Evolutionary conservation across 2,113 vertebrate species (phyloP), one percentile per base, ranked within the genome.

Genomic region (Thunnus maccoyii): DNA sequence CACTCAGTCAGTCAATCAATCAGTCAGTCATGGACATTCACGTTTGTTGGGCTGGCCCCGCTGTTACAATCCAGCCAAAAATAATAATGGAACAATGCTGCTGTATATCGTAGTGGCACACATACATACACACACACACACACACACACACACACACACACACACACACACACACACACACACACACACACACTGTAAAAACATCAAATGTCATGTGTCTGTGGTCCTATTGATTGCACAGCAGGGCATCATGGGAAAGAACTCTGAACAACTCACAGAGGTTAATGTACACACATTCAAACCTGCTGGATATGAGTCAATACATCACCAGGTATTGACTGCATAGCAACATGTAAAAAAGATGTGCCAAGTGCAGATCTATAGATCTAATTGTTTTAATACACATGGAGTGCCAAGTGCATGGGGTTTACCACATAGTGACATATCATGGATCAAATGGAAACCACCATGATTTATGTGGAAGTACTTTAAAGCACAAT

Each of bases 131-230:
- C 36, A 41, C 32, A 36, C 32, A 36, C 32, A 36, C 32, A 36
- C 32, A 36, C 32, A 36, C 65, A 70, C 52, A 50, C 17, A 36
- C 47, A 57, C 22, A 41, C 8, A 41, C 36, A 41, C 36, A 41
- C 36, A 41, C 32, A 36, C 32, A 36, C 32, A 36, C 32, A 36
- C 32, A 36, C 32, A 36, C 65, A 70, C 52, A 50, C 17, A 36
- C 47, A 57, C 22, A 65, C 30, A 69, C 41, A 58, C 44, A 52
- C 30, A 13, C 22, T 1, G 13, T 71, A 69, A 72, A 83, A 78
- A 73, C 78, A 78, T 84, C 72, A 88, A 82, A 88, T 81, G 88
- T 77, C 88, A 78, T 68, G 72, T 56, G 80, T 86, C 61, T 75
- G 72, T 15, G 3, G 62, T 69, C 66, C 7, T 60, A 86, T 88